Base-by-base conservation (phyloP, 2,113 vertebrate genomes). In the Setophaga petechia region DNA sequence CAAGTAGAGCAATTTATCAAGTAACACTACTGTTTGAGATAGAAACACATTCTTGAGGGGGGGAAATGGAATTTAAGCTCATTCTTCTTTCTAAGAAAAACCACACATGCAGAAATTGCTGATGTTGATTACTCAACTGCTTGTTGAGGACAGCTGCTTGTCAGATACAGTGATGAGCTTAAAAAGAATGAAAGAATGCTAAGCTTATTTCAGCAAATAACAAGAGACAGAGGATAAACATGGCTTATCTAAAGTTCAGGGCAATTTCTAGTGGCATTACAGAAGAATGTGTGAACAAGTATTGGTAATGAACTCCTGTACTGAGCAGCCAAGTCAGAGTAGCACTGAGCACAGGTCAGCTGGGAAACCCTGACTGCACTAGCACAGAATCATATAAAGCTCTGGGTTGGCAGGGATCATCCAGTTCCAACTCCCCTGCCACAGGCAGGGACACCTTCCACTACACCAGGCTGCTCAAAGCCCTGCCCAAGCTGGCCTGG, bases 271-370 rank as follows among this genome's bases (percentile, higher is more conserved):
- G 39, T 0, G 1, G 52, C 24, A 25, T 44, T 61, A 54, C 23
- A 78, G 28, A 66, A 68, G 4, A 46, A n/a, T 2, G 9, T 11
- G 25, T 74, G 41, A n/a, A 43, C 24, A 44, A 52, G 4, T 1
- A 43, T 0, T 5, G 12, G 21, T 16, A 49, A 89, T 11, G 30
- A 82, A 33, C 15, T 44, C 15, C 28, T 11, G 9, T 12, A 73
- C 20, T 3, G 30, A 74, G 13, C 20, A 62, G 22, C 8, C 24
- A 37, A 47, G 37, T 23, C 63, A 51, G 7, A 62, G 16, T 11
- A 46, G 39, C 39, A 17, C 14, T 0, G 11, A 27, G 30, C 11
- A 15, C 0, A 83, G 54, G 41, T 23, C 77, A 69, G 9, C 0
- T 43, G 35, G 59, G 58, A 88, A 77, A 27, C 22, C 11, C 3